phyloP scores from a whole-genome alignment of 2,797 vertebrate species.

The Pyrocephalus nanus region DNA sequence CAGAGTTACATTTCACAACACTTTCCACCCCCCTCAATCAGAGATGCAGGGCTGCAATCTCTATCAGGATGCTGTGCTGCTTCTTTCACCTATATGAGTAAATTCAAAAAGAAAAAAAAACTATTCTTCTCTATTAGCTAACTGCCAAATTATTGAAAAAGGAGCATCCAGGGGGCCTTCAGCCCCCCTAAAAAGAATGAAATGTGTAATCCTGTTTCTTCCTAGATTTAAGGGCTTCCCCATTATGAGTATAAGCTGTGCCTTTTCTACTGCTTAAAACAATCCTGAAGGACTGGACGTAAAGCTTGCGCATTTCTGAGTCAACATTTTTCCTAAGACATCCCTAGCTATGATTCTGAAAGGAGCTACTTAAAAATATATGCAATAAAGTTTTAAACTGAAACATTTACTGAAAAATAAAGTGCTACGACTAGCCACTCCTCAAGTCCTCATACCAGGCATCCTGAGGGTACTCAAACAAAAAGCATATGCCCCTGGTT shows the following conservation, averaged over 20 bases:
- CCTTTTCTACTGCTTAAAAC: background rate
- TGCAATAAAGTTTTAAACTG: background rate
- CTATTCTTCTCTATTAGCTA: background rate
- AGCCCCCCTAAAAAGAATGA: background rate
- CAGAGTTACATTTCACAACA: background rate
- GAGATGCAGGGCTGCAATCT: background rate
- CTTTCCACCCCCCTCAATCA: accelerated
- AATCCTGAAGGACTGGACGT: background rate
- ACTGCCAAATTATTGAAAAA: background rate
- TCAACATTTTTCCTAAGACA: background rate
- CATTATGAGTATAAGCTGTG: background rate
- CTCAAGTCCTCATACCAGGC: background rate
- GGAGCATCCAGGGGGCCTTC: background rate
- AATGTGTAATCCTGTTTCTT: background rate
- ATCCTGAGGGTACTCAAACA: background rate
- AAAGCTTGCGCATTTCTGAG: background rate
- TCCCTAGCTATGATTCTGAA: background rate
- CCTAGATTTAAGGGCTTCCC: background rate
- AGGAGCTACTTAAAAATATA: background rate
- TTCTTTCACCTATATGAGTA: background rate
- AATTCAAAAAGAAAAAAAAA: background rate
- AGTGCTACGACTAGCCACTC: background rate
- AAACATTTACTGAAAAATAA: background rate
- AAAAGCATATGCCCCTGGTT: accelerated
- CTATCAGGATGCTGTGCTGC: background rate